Conservation (phyloP, 92 coral and sea anemone genomes). For the Parazoanthus swiftii region DNA sequence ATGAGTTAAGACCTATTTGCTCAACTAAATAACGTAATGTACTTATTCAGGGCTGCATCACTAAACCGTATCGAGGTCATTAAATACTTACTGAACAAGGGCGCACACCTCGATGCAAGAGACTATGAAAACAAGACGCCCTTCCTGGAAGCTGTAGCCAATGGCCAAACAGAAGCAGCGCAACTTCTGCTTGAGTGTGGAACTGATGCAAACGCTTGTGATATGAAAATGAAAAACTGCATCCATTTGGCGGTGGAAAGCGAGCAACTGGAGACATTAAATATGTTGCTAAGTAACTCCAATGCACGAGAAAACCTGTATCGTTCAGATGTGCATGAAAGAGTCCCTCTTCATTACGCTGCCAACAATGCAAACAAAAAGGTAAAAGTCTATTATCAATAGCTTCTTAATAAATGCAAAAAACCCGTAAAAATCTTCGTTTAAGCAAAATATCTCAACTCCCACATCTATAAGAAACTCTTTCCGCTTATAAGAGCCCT, state of each 20-base stretch:
- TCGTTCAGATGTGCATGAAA: conserved; percentile 61
- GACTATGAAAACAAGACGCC: conserved; percentile 69
- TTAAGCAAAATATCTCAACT: no score
- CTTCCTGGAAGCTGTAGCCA: conserved; percentile 66
- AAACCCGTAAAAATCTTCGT: no score
- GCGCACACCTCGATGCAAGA: conserved; percentile 58
- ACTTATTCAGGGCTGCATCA: conserved; percentile 57
- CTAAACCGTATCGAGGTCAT: conserved; percentile 53
- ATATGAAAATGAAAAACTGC: conserved; percentile 60
- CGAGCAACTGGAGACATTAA: conserved; percentile 64
- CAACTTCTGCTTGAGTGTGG: conserved; percentile 62
- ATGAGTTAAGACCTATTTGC: not conserved
- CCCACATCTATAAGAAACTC: no score
- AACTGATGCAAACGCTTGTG: conserved; percentile 56
- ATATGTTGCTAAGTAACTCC: conserved; percentile 53
- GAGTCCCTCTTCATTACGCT: conserved; percentile 76
- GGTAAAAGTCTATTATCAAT: conserved; percentile 38
- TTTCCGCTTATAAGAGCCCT: no score
- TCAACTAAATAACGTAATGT: not conserved
- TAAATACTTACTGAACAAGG: conserved; percentile 51
- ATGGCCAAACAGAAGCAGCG: conserved; percentile 63
- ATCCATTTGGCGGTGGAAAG: conserved; percentile 74
- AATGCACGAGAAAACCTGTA: conserved; percentile 50
- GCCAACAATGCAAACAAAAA: conserved; percentile 56
- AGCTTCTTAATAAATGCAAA: not conserved